These are phyloP conservation scores for Kobus ellipsiprymnus DNA, from an alignment of 2,113 vertebrate genomes.

Conservation along the genomic window DNA sequence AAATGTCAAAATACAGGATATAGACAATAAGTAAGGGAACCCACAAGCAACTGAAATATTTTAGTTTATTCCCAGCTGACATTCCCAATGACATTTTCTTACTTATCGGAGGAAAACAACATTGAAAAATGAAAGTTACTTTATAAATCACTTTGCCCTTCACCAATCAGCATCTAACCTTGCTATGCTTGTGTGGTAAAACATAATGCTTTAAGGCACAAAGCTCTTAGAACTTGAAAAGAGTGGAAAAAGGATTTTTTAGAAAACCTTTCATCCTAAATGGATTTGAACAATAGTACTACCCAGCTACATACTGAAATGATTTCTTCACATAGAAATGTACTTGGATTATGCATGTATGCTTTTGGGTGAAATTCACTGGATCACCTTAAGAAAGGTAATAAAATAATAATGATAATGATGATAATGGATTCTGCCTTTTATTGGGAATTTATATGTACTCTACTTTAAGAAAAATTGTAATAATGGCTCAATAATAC, in stretches of 20 bases:
- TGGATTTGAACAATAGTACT: background rate
- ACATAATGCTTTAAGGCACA: background rate
- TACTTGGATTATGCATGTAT: background rate
- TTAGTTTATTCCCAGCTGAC: constrained; percentile 45
- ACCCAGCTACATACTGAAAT: background rate
- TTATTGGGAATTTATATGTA: background rate
- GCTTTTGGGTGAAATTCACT: background rate
- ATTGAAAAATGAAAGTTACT: constrained; percentile 51
- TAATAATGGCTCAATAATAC: background rate
- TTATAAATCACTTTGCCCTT: constrained; percentile 56
- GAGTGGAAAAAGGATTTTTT: background rate
- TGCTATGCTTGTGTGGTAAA: background rate
- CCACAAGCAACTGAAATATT: constrained; percentile 48
- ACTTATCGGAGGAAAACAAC: constrained; percentile 24
- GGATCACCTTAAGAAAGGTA: background rate
- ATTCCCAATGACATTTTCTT: constrained; percentile 28
- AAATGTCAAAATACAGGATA: constrained; percentile 58
- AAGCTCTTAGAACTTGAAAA: background rate
- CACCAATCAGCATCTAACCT: background rate
- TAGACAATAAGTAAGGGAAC: constrained; percentile 48
- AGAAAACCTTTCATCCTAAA: background rate
- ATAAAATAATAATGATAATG: background rate
- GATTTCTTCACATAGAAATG: background rate
- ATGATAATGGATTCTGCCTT: background rate
- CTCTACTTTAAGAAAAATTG: background rate